These are phyloP conservation scores for Eulithis testata DNA, from an alignment of 2,888 invertebrate species.

Conservation along the genomic window DNA sequence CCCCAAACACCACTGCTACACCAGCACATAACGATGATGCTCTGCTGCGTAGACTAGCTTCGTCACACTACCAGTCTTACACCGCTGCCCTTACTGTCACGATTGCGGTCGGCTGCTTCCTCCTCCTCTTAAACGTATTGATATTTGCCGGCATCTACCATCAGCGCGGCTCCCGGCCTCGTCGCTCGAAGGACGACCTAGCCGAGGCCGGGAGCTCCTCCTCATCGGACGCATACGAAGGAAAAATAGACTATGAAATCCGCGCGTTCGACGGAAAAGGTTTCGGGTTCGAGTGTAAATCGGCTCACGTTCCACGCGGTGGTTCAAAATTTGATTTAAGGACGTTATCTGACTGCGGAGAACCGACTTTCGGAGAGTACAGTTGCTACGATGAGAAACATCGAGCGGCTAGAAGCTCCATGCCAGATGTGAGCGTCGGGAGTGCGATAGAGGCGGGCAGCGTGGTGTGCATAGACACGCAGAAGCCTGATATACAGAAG, in stretches of 20 bases:
- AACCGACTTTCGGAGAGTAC: conserved; percentile 86
- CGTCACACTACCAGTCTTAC: conserved; percentile 94
- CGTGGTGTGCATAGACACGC: conserved; percentile 81
- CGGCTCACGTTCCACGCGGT: conserved; percentile 80
- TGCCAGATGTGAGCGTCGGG: conserved; percentile 85
- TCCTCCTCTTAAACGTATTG: conserved; percentile 91
- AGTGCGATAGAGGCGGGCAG: conserved; percentile 86
- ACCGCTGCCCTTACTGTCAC: conserved; percentile 95
- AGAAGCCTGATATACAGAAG: conserved; percentile 80
- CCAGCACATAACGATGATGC: conserved; percentile 86
- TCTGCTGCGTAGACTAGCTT: conserved; percentile 90
- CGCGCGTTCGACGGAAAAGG: conserved; percentile 82
- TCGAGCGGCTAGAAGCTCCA: conserved; percentile 83
- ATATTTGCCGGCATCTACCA: conserved; percentile 96
- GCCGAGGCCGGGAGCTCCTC: conserved; percentile 90
- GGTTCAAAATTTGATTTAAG: conserved; percentile 79
- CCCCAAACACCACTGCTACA: conserved; percentile 84
- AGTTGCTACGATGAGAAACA: conserved; percentile 87
- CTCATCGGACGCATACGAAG: conserved; percentile 86
- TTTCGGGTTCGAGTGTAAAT: conserved; percentile 84
- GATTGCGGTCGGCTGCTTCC: conserved; percentile 93
- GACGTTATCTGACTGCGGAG: conserved; percentile 82
- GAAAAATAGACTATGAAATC: conserved; percentile 82
- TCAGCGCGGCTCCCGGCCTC: conserved; percentile 89
- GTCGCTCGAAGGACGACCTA: conserved; percentile 91